Percentiles rank a stretch among this genome's conserved stretches.
Evolutionary conservation across 2,113 vertebrate genomes (phyloP).

Genomic region (Pachyramphus minor): DNA sequence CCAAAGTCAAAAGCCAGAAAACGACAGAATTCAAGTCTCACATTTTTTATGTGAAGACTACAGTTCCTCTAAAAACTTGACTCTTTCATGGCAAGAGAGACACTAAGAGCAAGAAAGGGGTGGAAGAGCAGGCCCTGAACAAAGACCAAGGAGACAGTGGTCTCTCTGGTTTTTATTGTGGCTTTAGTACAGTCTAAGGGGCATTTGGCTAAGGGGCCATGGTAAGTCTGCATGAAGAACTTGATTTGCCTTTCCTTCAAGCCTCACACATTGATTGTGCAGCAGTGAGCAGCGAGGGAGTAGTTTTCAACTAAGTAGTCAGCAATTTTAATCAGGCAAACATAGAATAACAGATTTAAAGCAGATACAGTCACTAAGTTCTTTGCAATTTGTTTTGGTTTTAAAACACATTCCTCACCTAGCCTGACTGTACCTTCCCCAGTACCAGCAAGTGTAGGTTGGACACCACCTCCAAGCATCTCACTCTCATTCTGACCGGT

Average conservation of each 20-base stretch:
- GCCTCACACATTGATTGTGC: background rate
- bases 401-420: slow-evolving; percentile 71
- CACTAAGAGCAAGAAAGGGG: background rate
- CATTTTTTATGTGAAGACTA: background rate
- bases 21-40: background rate
- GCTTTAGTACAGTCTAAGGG: background rate
- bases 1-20: background rate
- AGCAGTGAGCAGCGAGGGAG: background rate
- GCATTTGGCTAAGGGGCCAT: background rate
- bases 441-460: slow-evolving; percentile 74
- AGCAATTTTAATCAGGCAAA: background rate
- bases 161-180: background rate
- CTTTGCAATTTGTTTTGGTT: background rate
- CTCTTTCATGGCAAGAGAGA: background rate
- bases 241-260: background rate
- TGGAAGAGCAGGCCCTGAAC: background rate
- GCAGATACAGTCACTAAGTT: background rate
- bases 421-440: slow-evolving; percentile 78
- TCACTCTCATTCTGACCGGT: slow-evolving; percentile 77
- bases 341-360: background rate
- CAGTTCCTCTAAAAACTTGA: background rate
- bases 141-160: background rate
- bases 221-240: background rate
- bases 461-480: slow-evolving; percentile 68
- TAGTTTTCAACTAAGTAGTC: background rate